Conservation (phyloP, 2,113 vertebrate species). For the Megaceryle torquata region DNA sequence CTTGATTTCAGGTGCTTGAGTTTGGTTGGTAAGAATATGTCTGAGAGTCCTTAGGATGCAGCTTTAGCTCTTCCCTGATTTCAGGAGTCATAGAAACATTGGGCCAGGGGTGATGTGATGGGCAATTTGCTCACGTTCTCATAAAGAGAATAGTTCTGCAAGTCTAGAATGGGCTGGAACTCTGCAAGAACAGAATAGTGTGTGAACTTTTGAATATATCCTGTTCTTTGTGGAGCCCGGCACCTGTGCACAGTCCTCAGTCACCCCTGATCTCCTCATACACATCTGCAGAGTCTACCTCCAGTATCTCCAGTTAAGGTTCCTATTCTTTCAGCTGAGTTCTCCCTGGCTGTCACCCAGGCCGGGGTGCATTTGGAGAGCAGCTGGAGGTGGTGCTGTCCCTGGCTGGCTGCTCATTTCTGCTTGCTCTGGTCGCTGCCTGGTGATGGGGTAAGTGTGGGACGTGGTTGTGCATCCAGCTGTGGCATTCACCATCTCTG, state of each 20-base stretch:
- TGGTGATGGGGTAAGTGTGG: not conserved
- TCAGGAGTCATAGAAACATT: not conserved
- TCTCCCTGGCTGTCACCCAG: not conserved
- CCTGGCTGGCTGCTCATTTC: not conserved
- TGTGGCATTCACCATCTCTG: not conserved
- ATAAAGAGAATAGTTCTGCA: not conserved
- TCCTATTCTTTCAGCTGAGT: not conserved
- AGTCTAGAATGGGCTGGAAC: not conserved
- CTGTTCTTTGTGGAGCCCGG: not conserved
- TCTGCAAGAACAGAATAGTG: not conserved
- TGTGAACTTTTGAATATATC: not conserved
- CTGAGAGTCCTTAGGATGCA: not conserved
- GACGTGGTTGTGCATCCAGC: not conserved
- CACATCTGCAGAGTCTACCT: not conserved
- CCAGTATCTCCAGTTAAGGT: not conserved
- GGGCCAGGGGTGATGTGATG: not conserved
- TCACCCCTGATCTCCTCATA: not conserved
- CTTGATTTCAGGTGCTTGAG: not conserved
- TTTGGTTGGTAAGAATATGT: not conserved
- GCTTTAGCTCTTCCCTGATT: not conserved
- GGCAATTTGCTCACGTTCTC: not conserved
- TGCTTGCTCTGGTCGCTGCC: not conserved
- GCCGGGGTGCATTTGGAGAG: not conserved
- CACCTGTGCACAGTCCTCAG: rapidly evolving
- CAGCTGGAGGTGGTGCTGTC: not conserved